Conservation (phyloP, 2,888 invertebrate species). For the Atrina japonica region DNA sequence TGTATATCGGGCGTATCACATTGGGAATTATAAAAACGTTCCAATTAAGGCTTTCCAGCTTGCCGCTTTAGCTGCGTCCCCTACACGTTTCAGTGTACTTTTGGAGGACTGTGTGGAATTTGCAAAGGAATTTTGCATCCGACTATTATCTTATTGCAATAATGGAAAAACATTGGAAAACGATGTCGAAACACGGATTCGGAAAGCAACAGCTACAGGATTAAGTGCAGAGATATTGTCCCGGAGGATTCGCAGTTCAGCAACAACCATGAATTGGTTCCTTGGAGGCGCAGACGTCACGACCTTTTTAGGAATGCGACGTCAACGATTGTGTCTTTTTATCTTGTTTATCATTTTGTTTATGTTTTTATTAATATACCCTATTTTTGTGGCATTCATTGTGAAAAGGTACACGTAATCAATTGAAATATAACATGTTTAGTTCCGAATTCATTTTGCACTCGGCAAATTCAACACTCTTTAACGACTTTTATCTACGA, state of each 20-base stretch:
- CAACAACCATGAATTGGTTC: slow-evolving; percentile 33
- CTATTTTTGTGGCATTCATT: not conserved
- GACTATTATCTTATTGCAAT: slow-evolving; percentile 38
- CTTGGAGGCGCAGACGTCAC: slow-evolving; percentile 37
- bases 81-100: slow-evolving; percentile 42
- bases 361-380: slow-evolving; percentile 1
- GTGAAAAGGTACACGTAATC: not conserved
- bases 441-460: no score
- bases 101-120: slow-evolving; percentile 54
- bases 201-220: slow-evolving; percentile 44
- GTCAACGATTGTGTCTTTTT: no score
- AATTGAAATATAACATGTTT: no score
- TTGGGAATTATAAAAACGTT: slow-evolving; percentile 38
- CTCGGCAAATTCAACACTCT: no score
- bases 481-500: no score
- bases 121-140: slow-evolving; percentile 44
- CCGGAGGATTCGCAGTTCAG: slow-evolving; percentile 40
- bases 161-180: slow-evolving; percentile 38
- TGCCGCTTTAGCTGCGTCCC: slow-evolving; percentile 44
- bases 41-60: slow-evolving; percentile 37
- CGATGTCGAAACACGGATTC: slow-evolving; percentile 36
- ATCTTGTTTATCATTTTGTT: not conserved
- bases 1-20: slow-evolving; percentile 42
- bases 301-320: slow-evolving; percentile 5
- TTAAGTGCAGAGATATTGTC: slow-evolving; percentile 46